phyloP scores from a whole-genome alignment of 2,113 vertebrate genomes.

The Labeo catla region DNA sequence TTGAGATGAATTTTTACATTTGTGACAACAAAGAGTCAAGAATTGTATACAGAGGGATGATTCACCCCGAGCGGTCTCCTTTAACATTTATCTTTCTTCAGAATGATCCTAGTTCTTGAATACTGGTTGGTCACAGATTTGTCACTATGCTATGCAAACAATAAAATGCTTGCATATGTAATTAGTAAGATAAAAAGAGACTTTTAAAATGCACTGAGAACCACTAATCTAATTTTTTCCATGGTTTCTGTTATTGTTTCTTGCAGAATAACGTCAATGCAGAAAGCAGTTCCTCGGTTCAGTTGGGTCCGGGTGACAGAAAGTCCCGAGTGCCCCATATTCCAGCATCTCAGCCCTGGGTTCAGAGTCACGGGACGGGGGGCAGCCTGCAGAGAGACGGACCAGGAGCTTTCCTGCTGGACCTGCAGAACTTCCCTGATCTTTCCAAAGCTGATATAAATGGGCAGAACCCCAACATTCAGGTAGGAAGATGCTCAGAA shows the following conservation, averaged over 20 bases:
- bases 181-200: not conserved
- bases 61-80: not conserved
- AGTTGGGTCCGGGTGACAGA: conserved; percentile 74
- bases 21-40: not conserved
- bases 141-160: not conserved
- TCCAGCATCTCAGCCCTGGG: conserved; percentile 79
- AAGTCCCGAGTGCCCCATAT: conserved; percentile 74
- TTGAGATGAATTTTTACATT: not conserved
- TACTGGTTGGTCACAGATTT: not conserved
- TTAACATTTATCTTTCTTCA: not conserved
- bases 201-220: not conserved
- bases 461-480: conserved; percentile 96
- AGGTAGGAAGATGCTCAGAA: conserved; percentile 76
- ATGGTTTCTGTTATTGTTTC: conserved; percentile 40
- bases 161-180: not conserved
- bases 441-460: conserved; percentile 96
- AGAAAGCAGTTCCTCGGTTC: conserved; percentile 75
- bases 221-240: not conserved
- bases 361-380: conserved; percentile 73
- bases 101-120: not conserved
- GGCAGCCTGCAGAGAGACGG: conserved; percentile 85
- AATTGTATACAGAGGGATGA: conserved; percentile 3
- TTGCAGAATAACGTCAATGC: conserved; percentile 78
- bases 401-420: conserved; percentile 88
- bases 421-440: conserved; percentile 95